These are phyloP conservation scores for Toxotes jaculatrix DNA, from an alignment of 2,113 vertebrate genomes.

Conservation along the genomic window DNA sequence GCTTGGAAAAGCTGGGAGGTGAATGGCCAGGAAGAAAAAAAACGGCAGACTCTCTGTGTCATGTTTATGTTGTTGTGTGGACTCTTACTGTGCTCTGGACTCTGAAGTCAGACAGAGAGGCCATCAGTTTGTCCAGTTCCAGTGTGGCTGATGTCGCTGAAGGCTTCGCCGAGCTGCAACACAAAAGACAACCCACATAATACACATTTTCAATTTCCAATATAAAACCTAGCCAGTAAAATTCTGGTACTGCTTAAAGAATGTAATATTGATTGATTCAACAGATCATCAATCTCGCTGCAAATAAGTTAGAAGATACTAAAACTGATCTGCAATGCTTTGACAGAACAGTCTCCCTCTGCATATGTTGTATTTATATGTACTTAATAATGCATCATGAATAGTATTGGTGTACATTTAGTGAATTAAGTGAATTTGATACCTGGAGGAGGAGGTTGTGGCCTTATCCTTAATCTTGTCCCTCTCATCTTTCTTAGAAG, in stretches of 20 bases:
- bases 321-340: no score
- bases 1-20: background rate
- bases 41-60: background rate
- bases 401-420: no score
- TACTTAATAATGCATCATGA: no score
- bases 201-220: background rate
- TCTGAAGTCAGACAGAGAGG: slow-evolving; percentile 93
- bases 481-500: slow-evolving; percentile 83
- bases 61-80: background rate
- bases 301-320: no score
- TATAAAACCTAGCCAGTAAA: no score
- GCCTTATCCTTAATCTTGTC: slow-evolving; percentile 83
- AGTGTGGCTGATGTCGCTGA: slow-evolving; percentile 92
- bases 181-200: slow-evolving; percentile 15
- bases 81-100: slow-evolving; percentile 90
- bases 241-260: no score
- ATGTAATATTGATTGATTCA: no score
- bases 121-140: slow-evolving; percentile 94
- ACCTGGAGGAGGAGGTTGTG: slow-evolving; percentile 67
- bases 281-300: no score
- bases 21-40: background rate
- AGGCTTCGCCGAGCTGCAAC: slow-evolving; percentile 81
- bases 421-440: no score
- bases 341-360: no score
- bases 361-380: no score